Base-by-base conservation (phyloP, 2,797 vertebrate species). In the Fundulus diaphanus region DNA sequence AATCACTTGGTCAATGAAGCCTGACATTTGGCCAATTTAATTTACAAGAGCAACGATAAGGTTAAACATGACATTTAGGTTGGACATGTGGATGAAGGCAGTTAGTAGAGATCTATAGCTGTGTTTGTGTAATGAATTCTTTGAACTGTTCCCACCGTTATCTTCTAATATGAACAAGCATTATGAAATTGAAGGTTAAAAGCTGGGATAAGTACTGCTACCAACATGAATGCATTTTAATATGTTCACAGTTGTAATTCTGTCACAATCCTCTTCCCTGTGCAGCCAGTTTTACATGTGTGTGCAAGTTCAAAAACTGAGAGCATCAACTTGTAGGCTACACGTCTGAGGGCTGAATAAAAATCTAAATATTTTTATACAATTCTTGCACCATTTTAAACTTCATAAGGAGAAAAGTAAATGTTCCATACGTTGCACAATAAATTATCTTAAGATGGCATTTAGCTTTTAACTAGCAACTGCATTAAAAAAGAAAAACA, bases 11-110 rank as follows among this genome's bases (percentile, higher is more conserved):
- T 76, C 85, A 86, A 91, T 91, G 35, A 29, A 82, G 82, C 56
- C 81, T 88, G 92, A 89, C 90, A 84, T 77, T 69, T 84, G 83
- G 92, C 92, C 93, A 83, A 90, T 94, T 90, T 86, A 81, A 78
- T 92, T 93, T 87, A 91, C 90, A 80, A 85, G 86, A 81, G 79
- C 77, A 83, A 91, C 83, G 90, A 88, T 89, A 91, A 93, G 91
- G 90, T 93, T 92, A 94, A 91, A 91, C 83, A 56, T 90, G 80
- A 85, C 87, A 89, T 90, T 92, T 90, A 88, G 76, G 75, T 73
- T 78, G 83, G 93, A 91, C 85, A 78, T 68, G 54, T 73, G 77
- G 85, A 81, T 78, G 85, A 87, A 89, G 82, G 87, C 83, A 91
- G 90, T 92, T 86, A 89, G 88, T 72, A 33, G 70, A 77, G 80